Evolutionary conservation across 2,888 invertebrate species (phyloP), one percentile per base, ranked within the genome.

Genomic region (Lithosia quadra): DNA sequence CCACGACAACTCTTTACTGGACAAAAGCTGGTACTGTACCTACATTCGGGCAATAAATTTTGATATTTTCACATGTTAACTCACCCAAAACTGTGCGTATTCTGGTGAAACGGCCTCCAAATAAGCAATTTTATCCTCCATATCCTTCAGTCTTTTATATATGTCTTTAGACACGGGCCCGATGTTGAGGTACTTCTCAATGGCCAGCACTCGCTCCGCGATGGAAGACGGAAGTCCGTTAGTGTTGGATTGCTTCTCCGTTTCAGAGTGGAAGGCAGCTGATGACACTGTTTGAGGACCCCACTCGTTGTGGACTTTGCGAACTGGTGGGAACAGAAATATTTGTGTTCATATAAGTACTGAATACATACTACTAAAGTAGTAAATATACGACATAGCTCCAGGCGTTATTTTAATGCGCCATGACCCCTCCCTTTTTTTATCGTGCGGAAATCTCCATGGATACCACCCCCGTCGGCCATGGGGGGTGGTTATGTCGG

Each of bases 91-190:
- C 78, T 96, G 95, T 33, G 96, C 96, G 85, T 98, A 98, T 89
- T 98, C 98, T 0, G 98, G 98, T 55, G 98, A 98, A 66, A 97
- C 88, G 0, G 97, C 95, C 89, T 98, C 97, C 69, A 98, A 89
- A 72, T 96, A 93, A 10, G 97, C 92, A 63, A 98, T 95, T 75
- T 96, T 95, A 82, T 98, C 96, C 89, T 98, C 98, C 81, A 98
- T 95, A 1, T 91, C 92, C 88, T 97, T 97, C 8, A 98, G 89
- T 39, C 98, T 93, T 69, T 92, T 91, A 84, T 97, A 97, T 43
- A 98, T 92, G 86, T 97, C 96, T 69, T 93, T 95, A 0, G 96
- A 93, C 0, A 96, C 95, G 0, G 96, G 96, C 60, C 84, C 86
- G 1, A 95, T 88, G 83, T 95, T 95, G 36, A 97, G 92, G 85